phyloP scores from a whole-genome alignment of 2,113 vertebrate species.

The Alethe diademata region DNA sequence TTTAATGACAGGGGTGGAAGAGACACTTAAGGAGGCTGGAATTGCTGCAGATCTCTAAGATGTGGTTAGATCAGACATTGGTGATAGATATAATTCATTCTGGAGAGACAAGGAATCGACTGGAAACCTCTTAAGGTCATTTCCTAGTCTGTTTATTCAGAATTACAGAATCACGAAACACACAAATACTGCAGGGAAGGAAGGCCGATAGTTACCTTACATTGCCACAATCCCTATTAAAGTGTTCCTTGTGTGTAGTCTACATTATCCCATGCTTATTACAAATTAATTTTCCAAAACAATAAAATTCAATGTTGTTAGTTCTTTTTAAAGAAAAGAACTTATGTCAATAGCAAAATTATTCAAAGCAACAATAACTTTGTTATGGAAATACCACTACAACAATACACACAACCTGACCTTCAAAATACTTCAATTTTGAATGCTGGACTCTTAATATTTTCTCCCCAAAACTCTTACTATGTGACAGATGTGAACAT shows the following conservation, averaged over 20 bases:
- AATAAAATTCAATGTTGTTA: not conserved
- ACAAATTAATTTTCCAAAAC: not conserved
- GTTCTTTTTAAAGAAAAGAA: not conserved
- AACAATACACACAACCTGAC: not conserved
- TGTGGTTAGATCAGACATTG: not conserved
- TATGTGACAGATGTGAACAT: not conserved
- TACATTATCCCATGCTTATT: not conserved
- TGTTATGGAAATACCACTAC: not conserved
- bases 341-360: not conserved
- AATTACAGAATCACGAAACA: not conserved
- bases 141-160: not conserved
- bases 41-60: not conserved
- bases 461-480: not conserved
- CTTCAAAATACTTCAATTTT: not conserved
- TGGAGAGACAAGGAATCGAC: not conserved
- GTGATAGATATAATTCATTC: not conserved
- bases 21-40: not conserved
- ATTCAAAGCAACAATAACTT: not conserved
- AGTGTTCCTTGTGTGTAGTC: not conserved
- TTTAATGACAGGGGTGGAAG: not conserved
- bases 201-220: not conserved
- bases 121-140: not conserved
- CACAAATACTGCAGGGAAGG: not conserved
- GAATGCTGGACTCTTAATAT: not conserved
- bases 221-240: not conserved